Percentiles rank a stretch among this genome's conserved stretches.
Conservation (phyloP, 2,113 vertebrate genomes). For the Gobiocypris rarus region DNA sequence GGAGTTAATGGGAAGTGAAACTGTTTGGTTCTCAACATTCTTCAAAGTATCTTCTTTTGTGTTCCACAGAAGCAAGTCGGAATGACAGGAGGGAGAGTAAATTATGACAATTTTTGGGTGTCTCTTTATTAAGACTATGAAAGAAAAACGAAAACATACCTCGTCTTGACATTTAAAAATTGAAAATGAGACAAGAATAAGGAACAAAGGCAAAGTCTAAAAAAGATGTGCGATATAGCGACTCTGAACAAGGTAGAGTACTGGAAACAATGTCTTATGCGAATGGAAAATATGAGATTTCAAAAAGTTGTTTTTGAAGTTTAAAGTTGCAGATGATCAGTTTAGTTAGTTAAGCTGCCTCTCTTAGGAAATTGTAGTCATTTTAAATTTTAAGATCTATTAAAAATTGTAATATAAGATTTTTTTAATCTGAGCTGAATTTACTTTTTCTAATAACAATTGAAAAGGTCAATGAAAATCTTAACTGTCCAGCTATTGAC, state of each 20-base stretch:
- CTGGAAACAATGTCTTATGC: not conserved
- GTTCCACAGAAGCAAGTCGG: too few relatives aligned
- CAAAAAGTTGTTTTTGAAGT: not conserved
- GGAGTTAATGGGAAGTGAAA: not conserved
- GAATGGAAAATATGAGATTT: not conserved
- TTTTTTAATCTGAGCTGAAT: not conserved
- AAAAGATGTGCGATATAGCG: conserved; percentile 13
- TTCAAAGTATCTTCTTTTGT: too few relatives aligned
- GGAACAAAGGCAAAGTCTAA: conserved; percentile 6
- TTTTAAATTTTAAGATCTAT: not conserved
- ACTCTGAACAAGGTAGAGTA: not conserved
- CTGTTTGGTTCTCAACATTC: not conserved
- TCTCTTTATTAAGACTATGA: not conserved
- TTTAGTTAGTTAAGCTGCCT: not conserved
- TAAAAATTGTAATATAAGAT: too few relatives aligned
- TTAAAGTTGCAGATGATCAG: not conserved
- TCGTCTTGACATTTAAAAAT: conserved; percentile 2
- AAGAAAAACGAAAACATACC: not conserved
- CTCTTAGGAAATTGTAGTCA: not conserved
- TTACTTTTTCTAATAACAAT: not conserved
- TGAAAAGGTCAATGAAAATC: not conserved
- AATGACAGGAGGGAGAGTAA: not conserved
- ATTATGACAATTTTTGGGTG: not conserved
- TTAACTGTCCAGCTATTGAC: not conserved
- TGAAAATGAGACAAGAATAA: not conserved